Percentiles rank a stretch among this genome's conserved stretches.
Evolutionary conservation across 2,797 vertebrate species (phyloP).

Genomic region (Lithobates pipiens): DNA sequence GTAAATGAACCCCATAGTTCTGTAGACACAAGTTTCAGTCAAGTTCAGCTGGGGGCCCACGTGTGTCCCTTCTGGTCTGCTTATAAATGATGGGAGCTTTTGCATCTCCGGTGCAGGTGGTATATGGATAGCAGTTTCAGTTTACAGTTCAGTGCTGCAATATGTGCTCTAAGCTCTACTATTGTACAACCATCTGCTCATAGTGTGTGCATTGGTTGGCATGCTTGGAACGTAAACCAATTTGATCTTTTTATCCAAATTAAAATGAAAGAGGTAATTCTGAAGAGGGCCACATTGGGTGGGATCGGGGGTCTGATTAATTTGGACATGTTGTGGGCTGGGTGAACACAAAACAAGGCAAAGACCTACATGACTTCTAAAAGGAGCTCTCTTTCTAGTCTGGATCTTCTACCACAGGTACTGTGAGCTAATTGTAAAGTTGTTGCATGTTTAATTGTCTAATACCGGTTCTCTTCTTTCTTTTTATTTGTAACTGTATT

Average conservation of each 20-base stretch:
- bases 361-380: not conserved
- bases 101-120: not conserved
- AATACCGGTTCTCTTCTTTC: constrained; percentile 76
- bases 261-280: not conserved
- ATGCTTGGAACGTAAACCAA: too few species aligned
- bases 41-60: too few species aligned
- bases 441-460: constrained; percentile 84
- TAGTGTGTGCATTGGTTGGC: too few species aligned
- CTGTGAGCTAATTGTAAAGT: constrained; percentile 69
- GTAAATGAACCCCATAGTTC: too few species aligned
- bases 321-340: too few species aligned
- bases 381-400: not conserved
- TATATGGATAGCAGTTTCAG: too few species aligned
- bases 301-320: not conserved
- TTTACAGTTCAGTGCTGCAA: not conserved
- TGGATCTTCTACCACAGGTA: constrained; percentile 47
- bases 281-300: not conserved
- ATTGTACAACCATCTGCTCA: too few species aligned
- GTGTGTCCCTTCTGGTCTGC: too few species aligned
- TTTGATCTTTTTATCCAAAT: not conserved
- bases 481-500: constrained; percentile 70
- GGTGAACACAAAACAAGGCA: not conserved
- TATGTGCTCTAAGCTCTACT: too few species aligned
- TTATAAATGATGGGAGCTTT: too few species aligned
- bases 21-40: not conserved